These are phyloP conservation scores for Smutsia temminckii DNA, from an alignment of 2,797 vertebrate species.

Conservation along the genomic window DNA sequence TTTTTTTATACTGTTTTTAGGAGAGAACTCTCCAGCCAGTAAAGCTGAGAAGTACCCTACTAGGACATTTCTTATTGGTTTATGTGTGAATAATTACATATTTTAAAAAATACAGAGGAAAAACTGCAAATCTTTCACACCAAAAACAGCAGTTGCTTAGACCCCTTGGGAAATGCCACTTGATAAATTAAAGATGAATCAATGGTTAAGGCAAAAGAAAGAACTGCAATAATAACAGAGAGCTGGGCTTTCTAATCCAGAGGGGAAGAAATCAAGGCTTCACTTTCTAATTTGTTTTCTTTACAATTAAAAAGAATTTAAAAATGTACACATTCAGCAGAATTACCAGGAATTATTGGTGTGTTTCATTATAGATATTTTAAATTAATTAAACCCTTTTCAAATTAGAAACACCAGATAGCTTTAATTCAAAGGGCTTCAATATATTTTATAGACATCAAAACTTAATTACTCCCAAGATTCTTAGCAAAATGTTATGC, in stretches of 20 bases:
- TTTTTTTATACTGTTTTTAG: slow-evolving; percentile 43
- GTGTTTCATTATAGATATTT: slow-evolving; percentile 39
- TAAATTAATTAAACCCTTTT: slow-evolving; percentile 5
- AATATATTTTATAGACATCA: slow-evolving; percentile 22
- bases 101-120: slow-evolving; percentile 44
- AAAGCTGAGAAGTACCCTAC: slow-evolving; percentile 4
- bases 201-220: slow-evolving; percentile 35
- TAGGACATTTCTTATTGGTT: slow-evolving; percentile 20
- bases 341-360: slow-evolving; percentile 16
- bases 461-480: slow-evolving; percentile 50
- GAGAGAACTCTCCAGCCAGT: slow-evolving; percentile 30
- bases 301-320: not conserved
- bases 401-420: not conserved
- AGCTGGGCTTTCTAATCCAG: slow-evolving; percentile 18
- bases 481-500: slow-evolving; percentile 36
- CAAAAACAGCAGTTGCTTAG: slow-evolving; percentile 61
- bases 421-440: slow-evolving; percentile 53
- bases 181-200: slow-evolving; percentile 71
- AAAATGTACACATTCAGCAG: slow-evolving; percentile 2
- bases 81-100: slow-evolving; percentile 52
- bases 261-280: not conserved
- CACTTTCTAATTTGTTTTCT: slow-evolving; percentile 9
- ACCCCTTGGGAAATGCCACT: slow-evolving; percentile 42
- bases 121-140: slow-evolving; percentile 56
- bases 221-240: not conserved